Base-by-base conservation (phyloP, 1,140 invertebrate genomes). In the Pseudomyrmex cubaensis region DNA sequence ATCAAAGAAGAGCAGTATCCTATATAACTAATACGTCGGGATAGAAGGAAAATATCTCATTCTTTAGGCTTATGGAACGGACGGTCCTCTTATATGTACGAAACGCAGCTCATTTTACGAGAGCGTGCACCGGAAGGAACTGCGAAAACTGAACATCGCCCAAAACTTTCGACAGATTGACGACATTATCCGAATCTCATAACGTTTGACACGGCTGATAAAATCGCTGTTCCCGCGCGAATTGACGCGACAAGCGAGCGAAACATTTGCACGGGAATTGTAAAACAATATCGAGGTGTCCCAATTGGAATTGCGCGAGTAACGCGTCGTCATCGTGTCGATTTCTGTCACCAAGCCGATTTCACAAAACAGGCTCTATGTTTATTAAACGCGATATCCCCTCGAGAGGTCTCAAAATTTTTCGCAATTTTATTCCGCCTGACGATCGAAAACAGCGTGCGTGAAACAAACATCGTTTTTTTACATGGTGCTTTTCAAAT, bases 1-100 rank as follows among this genome's bases (percentile, higher is more conserved):
- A 93, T 93, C 93, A 94, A 94, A 94, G 92, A 90, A 84, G 35
- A 73, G 84, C 88, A 90, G 92, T 92, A 91, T 35, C 5, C 35
- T 35, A 35, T 91, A 91, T 86, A 82, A 72, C 66, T 35, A 46
- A 59, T 15, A 25, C 57, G 74, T 17, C 75, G 83, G 72, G 84
- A 84, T 76, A 63, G 67, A 70, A 78, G 73, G 74, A 77, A 75
- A 61, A 83, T 35, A 35, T 67, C 72, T 54, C 76, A 44, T 59
- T 13, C 66, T 72, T 72, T 80, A 80, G 76, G 76, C 76, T 80
- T 72, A 80, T 35, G 15, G 66, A 48, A 70, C 35, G 76, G 46
- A 80, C 76, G 76, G 22, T 50, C 20, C 44, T 67, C 72, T 72
- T 80, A 80, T 80, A 35, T 35, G 35, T 35, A 59, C 76, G 76